A percentile compares a stretch with the other conserved stretches of the same genome.
These are phyloP conservation scores for Macquaria australasica DNA, from an alignment of 2,113 vertebrate species.

Conservation along the genomic window DNA sequence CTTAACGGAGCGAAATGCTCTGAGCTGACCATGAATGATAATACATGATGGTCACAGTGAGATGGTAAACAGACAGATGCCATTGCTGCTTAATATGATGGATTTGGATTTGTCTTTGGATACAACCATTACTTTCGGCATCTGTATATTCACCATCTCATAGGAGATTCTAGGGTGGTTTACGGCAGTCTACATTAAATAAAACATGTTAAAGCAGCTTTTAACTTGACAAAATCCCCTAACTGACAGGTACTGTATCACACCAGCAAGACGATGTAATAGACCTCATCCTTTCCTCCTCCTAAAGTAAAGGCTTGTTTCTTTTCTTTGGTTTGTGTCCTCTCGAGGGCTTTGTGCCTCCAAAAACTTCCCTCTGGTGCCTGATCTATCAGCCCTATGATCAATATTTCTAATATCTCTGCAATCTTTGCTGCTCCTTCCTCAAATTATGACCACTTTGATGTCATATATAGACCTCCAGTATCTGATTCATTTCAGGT, in stretches of 20 bases:
- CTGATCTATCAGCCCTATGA: not conserved
- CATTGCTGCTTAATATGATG: slow-evolving; percentile 30
- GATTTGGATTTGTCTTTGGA: slow-evolving; percentile 17
- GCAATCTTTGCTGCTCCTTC: not conserved
- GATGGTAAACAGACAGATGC: slow-evolving; percentile 9
- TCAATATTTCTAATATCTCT: not conserved
- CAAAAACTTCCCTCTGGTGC: not conserved
- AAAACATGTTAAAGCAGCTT: not conserved
- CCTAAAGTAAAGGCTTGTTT: not conserved
- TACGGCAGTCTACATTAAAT: slow-evolving; percentile 17
- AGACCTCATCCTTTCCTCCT: not conserved
- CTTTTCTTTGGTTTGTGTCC: not conserved
- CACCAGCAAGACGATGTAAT: not conserved
- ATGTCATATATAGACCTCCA: not conserved
- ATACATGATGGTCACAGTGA: slow-evolving; percentile 22
- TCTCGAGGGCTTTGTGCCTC: not conserved
- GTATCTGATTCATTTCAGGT: slow-evolving; percentile 1
- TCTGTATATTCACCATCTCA: slow-evolving; percentile 13
- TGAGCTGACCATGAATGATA: slow-evolving; percentile 14
- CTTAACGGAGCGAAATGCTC: slow-evolving; percentile 27
- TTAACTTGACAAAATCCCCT: not conserved
- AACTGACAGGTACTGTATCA: not conserved
- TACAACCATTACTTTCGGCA: slow-evolving; percentile 16
- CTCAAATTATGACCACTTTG: not conserved
- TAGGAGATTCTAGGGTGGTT: not conserved